Base-by-base conservation (phyloP, 2,113 vertebrate species). In the Peromyscus californicus region DNA sequence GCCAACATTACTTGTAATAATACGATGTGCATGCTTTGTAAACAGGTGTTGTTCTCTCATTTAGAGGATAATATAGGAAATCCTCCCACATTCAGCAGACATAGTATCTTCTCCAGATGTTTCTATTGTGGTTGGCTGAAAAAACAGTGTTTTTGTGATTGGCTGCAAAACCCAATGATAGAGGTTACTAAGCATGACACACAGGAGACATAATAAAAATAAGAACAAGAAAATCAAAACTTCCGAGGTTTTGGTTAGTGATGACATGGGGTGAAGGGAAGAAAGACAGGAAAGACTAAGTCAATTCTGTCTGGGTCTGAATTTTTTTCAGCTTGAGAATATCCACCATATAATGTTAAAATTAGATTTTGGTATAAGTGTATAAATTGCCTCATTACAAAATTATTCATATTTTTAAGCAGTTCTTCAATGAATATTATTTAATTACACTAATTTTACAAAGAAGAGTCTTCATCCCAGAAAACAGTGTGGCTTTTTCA, bases 371-470 rank as follows among this genome's bases (percentile, higher is more conserved):
- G 59, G 29, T 61, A 1, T 70, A 94, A 57, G 2, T 92, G 78
- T 79, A 12, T 29, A 89, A 95, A 82, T 82, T 2, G 4, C 17
- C 63, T 84, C 61, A 24, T 13, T 69, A 24, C 2, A 72, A 86
- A 90, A 45, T 36, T 70, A 65, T 67, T 72, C 48, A 29, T 45
- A 2, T 29, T 79, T 91, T 79, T 91, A 67, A 94, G 29, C 59
- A 57, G 26, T 92, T 88, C 59, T 85, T 54, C 51, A 70, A 97
- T 42, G 33, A 89, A 24, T n/a, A 3, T 76, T 10, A 95, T 90
- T 96, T 88, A 16, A 92, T 36, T 51, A 67, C 7, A 39, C 31
- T 89, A 31, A 88, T 80, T 80, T 82, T 89, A 85, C 21, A 67
- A 33, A 67, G 59, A 63, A 84, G 78, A 83, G 80, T 54, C 5